Conservation (phyloP, 2,113 vertebrate genomes). For the Tiliqua scincoides region DNA sequence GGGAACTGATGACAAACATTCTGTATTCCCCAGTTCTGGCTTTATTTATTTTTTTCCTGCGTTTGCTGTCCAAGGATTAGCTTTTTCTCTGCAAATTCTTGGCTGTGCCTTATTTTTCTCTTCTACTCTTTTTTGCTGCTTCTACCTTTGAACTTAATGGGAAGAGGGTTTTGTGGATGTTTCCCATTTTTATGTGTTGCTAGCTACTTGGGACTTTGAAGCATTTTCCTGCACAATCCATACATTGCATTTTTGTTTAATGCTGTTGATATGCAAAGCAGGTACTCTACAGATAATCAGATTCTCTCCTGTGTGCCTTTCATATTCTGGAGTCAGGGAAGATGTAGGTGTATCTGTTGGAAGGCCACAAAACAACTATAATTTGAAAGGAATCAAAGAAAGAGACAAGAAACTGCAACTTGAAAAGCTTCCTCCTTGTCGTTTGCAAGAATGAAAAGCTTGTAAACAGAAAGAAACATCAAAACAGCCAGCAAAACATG, state of each 20-base stretch:
- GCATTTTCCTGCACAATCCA: background rate
- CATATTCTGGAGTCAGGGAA: background rate
- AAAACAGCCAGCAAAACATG: background rate
- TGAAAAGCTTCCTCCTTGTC: background rate
- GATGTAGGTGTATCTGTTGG: background rate
- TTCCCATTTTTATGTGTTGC: background rate
- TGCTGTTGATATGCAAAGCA: background rate
- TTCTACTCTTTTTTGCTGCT: background rate
- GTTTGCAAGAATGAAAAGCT: background rate
- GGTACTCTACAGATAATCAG: background rate
- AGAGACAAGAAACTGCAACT: background rate
- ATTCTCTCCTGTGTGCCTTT: background rate
- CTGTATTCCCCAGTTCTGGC: background rate
- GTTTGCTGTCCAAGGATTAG: background rate
- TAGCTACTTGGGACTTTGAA: background rate
- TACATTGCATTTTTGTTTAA: background rate
- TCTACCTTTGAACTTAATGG: background rate
- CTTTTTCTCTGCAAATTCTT: background rate
- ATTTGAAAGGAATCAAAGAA: conserved; percentile 24
- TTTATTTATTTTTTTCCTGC: background rate
- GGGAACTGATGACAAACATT: background rate
- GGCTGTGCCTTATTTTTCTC: background rate
- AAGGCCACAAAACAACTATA: background rate
- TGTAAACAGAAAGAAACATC: background rate
- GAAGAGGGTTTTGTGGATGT: background rate